Percentiles rank a stretch among this genome's conserved stretches.
Evolutionary conservation across 2,888 invertebrate genomes (phyloP).

Genomic region (Drosophila paracracens): DNA sequence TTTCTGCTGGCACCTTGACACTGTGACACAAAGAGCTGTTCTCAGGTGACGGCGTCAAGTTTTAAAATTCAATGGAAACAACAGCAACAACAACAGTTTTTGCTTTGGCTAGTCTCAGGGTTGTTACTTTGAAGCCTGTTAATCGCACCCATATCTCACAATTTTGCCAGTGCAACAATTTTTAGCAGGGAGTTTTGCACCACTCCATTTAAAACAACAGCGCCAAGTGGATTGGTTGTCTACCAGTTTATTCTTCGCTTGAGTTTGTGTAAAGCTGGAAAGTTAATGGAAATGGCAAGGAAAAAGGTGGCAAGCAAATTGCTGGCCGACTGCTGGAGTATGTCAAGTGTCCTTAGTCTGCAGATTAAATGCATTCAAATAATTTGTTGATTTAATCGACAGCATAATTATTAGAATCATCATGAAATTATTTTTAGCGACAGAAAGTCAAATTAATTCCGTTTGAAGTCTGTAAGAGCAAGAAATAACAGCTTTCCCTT

Average conservation of each 20-base stretch:
- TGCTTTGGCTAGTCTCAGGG: constrained; percentile 33
- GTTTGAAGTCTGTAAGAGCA: not conserved
- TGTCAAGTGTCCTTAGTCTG: constrained; percentile 24
- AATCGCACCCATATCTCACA: constrained; percentile 16
- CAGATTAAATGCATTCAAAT: constrained; percentile 3
- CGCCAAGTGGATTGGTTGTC: constrained; percentile 41
- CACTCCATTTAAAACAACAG: constrained; percentile 21
- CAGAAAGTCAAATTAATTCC: not conserved
- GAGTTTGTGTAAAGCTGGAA: constrained; percentile 28
- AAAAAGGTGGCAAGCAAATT: constrained; percentile 27
- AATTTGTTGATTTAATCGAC: constrained; percentile 2
- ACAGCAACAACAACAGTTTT: constrained; percentile 12
- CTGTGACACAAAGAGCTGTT: constrained; percentile 61
- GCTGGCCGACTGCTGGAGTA: constrained; percentile 11
- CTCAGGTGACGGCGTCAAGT: constrained; percentile 31
- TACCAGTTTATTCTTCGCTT: constrained; percentile 24
- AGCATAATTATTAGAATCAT: not conserved
- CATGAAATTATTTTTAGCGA: not conserved
- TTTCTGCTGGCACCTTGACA: constrained; percentile 65
- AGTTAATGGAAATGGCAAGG: constrained; percentile 38
- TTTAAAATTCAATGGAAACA: constrained; percentile 34
- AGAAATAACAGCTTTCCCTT: not conserved
- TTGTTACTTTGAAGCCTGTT: constrained; percentile 62
- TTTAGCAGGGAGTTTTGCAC: not conserved
- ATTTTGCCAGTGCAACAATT: constrained; percentile 17